These are phyloP conservation scores for Strix uralensis DNA, from an alignment of 2,113 vertebrate species.

Conservation along the genomic window DNA sequence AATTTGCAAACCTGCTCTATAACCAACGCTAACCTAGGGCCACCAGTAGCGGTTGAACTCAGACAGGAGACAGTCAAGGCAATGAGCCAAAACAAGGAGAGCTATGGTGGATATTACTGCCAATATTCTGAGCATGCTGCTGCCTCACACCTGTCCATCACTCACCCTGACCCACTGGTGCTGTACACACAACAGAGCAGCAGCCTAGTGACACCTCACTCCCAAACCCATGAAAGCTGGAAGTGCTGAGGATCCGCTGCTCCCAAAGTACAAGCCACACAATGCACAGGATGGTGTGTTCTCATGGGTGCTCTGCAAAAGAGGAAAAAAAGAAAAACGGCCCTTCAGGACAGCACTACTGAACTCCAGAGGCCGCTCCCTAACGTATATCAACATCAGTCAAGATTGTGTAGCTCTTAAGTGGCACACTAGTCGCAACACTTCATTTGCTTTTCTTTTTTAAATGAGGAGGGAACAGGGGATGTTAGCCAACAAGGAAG, in stretches of 20 bases:
- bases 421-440: not conserved
- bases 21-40: not conserved
- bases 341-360: not conserved
- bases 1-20: not conserved
- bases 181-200: not conserved
- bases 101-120: not conserved
- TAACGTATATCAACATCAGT: accelerated
- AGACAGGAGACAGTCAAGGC: not conserved
- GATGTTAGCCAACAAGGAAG: not conserved
- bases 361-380: not conserved
- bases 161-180: not conserved
- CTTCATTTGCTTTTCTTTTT: not conserved
- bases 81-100: not conserved
- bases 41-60: not conserved
- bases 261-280: not conserved
- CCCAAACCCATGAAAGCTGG: not conserved
- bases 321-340: accelerated
- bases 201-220: not conserved
- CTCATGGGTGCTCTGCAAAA: not conserved
- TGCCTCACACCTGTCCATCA: not conserved
- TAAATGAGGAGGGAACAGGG: too few species aligned
- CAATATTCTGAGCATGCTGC: not conserved
- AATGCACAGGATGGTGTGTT: accelerated
- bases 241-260: not conserved
- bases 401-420: not conserved